A percentile compares a stretch with the other conserved stretches of the same genome.
phyloP scores from a whole-genome alignment of 2,797 vertebrate species.

The Semaprochilodus insignis region DNA sequence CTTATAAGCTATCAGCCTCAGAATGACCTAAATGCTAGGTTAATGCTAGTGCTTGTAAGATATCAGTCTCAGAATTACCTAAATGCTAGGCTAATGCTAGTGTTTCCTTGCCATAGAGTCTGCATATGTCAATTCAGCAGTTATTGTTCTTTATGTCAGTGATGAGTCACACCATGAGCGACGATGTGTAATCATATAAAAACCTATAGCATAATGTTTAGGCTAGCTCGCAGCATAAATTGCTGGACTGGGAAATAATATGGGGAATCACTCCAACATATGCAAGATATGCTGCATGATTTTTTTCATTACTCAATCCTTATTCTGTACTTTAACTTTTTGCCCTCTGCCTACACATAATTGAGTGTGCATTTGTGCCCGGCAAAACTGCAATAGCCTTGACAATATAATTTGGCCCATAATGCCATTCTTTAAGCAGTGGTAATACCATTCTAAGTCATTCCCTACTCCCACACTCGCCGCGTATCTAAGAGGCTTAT shows the following conservation, averaged over 20 bases:
- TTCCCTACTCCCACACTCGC: slow-evolving; percentile 3
- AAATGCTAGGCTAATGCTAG: too few relatives aligned
- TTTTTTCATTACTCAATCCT: slow-evolving; percentile 9
- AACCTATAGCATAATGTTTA: neutral
- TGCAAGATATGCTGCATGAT: too few relatives aligned
- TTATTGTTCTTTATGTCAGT: neutral
- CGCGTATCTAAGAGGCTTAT: slow-evolving; percentile 50
- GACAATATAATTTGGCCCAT: slow-evolving; percentile 45
- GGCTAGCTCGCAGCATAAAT: neutral
- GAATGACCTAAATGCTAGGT: too few relatives aligned
- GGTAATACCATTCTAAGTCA: slow-evolving; percentile 35
- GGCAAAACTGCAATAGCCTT: slow-evolving; percentile 38
- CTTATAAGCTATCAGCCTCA: neutral
- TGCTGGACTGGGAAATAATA: neutral
- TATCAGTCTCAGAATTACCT: too few relatives aligned
- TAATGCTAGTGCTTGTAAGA: too few relatives aligned
- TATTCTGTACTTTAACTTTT: slow-evolving; percentile 15
- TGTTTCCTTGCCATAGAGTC: neutral
- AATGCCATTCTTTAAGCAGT: slow-evolving; percentile 30
- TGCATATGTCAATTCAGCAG: neutral
- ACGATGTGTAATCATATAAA: slow-evolving; percentile 11
- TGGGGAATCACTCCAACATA: neutral
- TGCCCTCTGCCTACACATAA: slow-evolving; percentile 24
- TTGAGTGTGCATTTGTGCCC: slow-evolving; percentile 24
- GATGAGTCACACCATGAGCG: neutral